Conservation (phyloP, 2,888 invertebrate genomes). For the Tenthredo distinguenda region DNA sequence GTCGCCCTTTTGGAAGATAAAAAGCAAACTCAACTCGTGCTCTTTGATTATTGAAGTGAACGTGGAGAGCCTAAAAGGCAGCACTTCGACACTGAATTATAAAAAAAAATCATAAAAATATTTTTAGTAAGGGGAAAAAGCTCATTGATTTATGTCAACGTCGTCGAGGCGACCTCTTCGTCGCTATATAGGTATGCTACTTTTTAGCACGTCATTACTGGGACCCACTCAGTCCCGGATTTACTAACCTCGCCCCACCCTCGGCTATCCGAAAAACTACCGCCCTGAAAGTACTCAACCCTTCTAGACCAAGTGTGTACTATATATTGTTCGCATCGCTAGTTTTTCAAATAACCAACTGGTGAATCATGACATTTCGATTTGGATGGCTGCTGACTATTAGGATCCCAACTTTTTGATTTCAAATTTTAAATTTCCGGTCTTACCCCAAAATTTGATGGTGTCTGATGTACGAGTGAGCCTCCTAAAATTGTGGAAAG, state of each 20-base stretch:
- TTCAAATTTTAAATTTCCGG: no score
- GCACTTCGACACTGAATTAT: not conserved
- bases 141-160: not conserved
- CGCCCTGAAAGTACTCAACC: not conserved
- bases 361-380: no score
- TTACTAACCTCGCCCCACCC: not conserved
- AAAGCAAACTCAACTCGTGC: not conserved
- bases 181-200: not conserved
- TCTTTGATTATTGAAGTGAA: constrained; percentile 9
- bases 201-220: not conserved
- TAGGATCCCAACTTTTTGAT: no score
- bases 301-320: not conserved
- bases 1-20: constrained; percentile 3
- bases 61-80: not conserved
- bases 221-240: not conserved
- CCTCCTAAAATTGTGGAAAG: no score
- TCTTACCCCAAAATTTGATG: no score
- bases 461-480: no score
- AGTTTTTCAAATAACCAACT: no score
- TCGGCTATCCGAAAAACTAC: not conserved
- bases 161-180: not conserved
- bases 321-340: not conserved
- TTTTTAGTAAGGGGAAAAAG: not conserved
- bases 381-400: no score
- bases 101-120: not conserved